Base-by-base conservation (phyloP, 2,113 vertebrate genomes). In the Dolichotis patagonum region DNA sequence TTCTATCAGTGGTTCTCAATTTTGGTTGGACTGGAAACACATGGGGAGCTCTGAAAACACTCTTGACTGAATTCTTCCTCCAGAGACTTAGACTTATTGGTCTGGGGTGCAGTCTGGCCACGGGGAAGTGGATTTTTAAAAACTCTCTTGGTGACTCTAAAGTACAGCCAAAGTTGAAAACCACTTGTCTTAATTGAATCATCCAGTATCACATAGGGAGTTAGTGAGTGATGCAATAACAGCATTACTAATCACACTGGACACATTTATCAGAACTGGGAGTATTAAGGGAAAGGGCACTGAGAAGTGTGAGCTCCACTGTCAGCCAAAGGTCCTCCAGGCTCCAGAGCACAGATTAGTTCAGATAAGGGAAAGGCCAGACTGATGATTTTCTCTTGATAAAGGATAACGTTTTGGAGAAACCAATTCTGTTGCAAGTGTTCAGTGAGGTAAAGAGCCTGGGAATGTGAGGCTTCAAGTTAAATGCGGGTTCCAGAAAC, bases 101-200 rank as follows among this genome's bases (percentile, higher is more conserved):
- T 93, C 75, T 38, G 73, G 96, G 86, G 92, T 69, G 62, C 1
- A 2, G 80, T 69, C 84, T 91, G 87, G 87, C 30, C 58, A 17
- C 5, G 38, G 89, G 16, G 41, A 49, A 81, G 58, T 71, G 35
- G 62, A n/a, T 62, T 91, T 97, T 87, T 86, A 87, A 97, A 96
- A 49, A 75, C 87, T 97, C 94, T 84, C 90, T 32, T 3, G 96
- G 95, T 75, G 94, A 85, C 46, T 67, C 78, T 87, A 38, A 96
- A 96, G 86, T 90, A 65, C 43, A 69, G 73, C 38, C 77, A 86
- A 94, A 49, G 86, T 91, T 95, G 81, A 86, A 90, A 96, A 89
- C 54, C 73, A 63, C 71, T 98, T 93, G 96, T 97, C 96, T 86
- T 97, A 96, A 90, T 91, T 93, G 96, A 98, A 97, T 97, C 91